These are phyloP conservation scores for Ceyx erithaca DNA, from an alignment of 2,797 vertebrate species.

Conservation along the genomic window DNA sequence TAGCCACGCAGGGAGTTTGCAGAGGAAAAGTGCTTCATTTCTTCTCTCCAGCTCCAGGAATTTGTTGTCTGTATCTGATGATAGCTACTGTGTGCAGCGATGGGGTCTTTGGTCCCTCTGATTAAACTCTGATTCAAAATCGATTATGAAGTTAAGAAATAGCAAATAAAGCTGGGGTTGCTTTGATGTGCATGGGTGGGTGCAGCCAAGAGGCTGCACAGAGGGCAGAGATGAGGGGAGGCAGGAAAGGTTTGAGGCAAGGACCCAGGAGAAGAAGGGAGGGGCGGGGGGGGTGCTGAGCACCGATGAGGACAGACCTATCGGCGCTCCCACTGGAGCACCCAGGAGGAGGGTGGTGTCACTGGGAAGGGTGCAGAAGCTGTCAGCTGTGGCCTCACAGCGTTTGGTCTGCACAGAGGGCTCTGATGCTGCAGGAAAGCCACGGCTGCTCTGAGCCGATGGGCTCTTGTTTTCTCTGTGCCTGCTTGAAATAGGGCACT, in stretches of 20 bases:
- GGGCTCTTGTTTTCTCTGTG: fast-evolving
- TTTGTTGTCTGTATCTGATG: neutral
- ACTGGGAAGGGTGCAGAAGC: fast-evolving
- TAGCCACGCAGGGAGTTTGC: neutral
- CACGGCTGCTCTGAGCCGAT: fast-evolving
- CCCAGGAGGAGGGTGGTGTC: fast-evolving
- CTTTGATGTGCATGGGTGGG: neutral
- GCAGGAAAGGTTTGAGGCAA: neutral
- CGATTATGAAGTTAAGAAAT: neutral
- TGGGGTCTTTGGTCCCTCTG: slow-evolving; percentile 21
- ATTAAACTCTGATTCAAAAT: slow-evolving; percentile 1
- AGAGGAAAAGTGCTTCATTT: neutral
- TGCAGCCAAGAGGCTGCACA: neutral
- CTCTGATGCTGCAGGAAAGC: neutral
- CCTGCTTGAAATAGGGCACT: fast-evolving
- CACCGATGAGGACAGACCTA: fast-evolving
- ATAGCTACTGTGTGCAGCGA: neutral
- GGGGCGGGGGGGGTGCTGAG: no score
- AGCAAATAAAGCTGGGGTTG: neutral
- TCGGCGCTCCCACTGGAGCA: fast-evolving
- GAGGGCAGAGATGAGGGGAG: neutral
- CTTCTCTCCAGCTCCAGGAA: neutral
- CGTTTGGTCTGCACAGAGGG: neutral
- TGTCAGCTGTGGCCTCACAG: fast-evolving
- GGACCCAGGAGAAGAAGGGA: neutral